A percentile compares a stretch with the other conserved stretches of the same genome.
These are phyloP conservation scores for Gobius niger DNA, from an alignment of 2,113 vertebrate genomes.

Conservation along the genomic window DNA sequence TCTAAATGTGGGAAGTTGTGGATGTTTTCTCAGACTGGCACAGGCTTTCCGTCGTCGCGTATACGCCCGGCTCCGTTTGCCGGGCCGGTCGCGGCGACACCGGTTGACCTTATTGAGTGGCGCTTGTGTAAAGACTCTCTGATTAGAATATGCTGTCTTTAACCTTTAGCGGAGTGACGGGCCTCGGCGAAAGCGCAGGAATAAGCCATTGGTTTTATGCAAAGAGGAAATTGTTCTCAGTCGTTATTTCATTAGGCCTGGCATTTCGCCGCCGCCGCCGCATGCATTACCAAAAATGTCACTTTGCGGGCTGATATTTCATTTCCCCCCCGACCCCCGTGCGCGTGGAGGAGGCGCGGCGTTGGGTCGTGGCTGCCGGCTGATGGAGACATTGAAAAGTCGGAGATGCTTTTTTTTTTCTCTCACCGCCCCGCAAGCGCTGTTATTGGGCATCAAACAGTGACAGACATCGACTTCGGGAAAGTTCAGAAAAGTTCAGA, in stretches of 20 bases:
- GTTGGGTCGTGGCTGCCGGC: background rate
- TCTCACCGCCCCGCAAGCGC: background rate
- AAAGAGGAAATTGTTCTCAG: conserved; percentile 46
- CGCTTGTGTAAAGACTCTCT: conserved; percentile 74
- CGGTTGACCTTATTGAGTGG: conserved; percentile 75
- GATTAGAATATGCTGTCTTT: conserved; percentile 77
- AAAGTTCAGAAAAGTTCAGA: background rate
- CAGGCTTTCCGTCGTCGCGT: conserved; percentile 37
- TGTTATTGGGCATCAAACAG: background rate
- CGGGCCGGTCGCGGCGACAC: conserved; percentile 67
- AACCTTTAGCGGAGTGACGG: conserved; percentile 71
- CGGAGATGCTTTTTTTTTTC: background rate
- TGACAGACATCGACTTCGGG: background rate
- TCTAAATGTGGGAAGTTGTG: conserved; percentile 9
- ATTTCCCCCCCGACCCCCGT: background rate
- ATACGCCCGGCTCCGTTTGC: background rate
- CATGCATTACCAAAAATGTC: conserved; percentile 33
- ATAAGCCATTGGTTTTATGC: conserved; percentile 60
- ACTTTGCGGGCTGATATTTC: conserved; percentile 10
- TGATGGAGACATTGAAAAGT: background rate
- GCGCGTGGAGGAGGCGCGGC: background rate
- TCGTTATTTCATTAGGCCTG: conserved; percentile 59
- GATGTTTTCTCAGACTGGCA: conserved; percentile 32
- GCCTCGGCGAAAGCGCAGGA: conserved; percentile 47
- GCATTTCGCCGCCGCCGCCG: conserved; percentile 51